Conservation (phyloP, 2,113 vertebrate species). For the Silurus glanis region DNA sequence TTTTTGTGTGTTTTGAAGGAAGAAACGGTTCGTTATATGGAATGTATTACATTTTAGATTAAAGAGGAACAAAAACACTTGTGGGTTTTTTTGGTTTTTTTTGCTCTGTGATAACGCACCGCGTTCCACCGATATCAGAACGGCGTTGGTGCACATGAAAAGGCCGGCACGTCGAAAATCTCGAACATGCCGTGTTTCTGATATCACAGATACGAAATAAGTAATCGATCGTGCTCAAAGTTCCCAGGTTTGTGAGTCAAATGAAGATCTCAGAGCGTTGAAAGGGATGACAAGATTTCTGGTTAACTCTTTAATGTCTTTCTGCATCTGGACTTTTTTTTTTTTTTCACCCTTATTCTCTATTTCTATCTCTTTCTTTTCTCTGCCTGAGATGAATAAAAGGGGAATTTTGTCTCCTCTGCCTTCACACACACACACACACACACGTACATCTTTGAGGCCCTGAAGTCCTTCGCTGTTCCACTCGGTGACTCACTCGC, state of each 20-base stretch:
- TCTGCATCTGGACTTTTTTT: conserved; percentile 48
- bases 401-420: conserved; percentile 63
- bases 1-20: neutral
- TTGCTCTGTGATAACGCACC: neutral
- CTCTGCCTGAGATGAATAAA: conserved; percentile 70
- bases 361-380: conserved; percentile 35
- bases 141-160: no score
- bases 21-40: neutral
- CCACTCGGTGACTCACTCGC: conserved; percentile 50
- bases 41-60: conserved; percentile 5
- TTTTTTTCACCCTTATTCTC: conserved; percentile 50
- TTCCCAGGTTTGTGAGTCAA: conserved; percentile 69
- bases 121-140: neutral
- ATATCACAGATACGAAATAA: neutral
- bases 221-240: conserved; percentile 8
- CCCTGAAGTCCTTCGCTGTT: conserved; percentile 37
- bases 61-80: conserved; percentile 6
- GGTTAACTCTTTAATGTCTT: conserved; percentile 62
- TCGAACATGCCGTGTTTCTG: neutral
- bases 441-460: conserved; percentile 28
- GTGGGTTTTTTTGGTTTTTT: neutral
- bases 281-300: conserved; percentile 65
- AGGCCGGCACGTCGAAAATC: neutral
- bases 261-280: conserved; percentile 52
- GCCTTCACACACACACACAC: conserved; percentile 25